Percentiles rank a stretch among this genome's conserved stretches.
phyloP scores from a whole-genome alignment of 2,797 vertebrate species.

The Discoglossus pictus region DNA sequence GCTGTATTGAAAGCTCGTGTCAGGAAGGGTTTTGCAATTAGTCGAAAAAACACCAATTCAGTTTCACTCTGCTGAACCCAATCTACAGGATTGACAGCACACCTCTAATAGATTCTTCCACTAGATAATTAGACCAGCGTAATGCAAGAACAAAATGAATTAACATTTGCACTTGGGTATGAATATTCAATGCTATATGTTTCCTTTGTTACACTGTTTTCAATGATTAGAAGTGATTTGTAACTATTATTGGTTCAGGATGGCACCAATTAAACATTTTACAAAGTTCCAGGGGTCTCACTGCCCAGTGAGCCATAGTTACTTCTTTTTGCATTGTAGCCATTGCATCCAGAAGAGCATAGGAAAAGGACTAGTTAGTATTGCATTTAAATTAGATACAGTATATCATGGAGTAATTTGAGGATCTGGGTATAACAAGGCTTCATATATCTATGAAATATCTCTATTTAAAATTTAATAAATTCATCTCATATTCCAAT shows the following conservation, averaged over 20 bases:
- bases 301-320: background rate
- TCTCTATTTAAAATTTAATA: conserved; percentile 47
- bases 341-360: background rate
- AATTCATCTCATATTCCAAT: conserved; percentile 32
- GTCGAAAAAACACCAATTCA: conserved; percentile 55
- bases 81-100: conserved; percentile 56
- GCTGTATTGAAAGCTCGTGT: conserved; percentile 52
- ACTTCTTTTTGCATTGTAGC: background rate
- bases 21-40: conserved; percentile 56
- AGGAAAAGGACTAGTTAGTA: background rate
- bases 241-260: conserved; percentile 55
- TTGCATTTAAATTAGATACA: background rate
- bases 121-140: conserved; percentile 60
- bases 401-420: background rate
- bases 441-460: conserved; percentile 35
- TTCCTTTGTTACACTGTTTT: conserved; percentile 55
- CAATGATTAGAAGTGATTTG: conserved; percentile 52
- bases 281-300: conserved; percentile 46
- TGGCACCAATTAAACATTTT: conserved; percentile 52
- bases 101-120: conserved; percentile 58
- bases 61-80: conserved; percentile 58
- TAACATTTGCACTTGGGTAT: conserved; percentile 59
- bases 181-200: conserved; percentile 58
- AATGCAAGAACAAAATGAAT: conserved; percentile 58
- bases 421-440: conserved; percentile 1